phyloP scores from a whole-genome alignment of 2,888 invertebrate species.

The Leucozona laternaria region DNA sequence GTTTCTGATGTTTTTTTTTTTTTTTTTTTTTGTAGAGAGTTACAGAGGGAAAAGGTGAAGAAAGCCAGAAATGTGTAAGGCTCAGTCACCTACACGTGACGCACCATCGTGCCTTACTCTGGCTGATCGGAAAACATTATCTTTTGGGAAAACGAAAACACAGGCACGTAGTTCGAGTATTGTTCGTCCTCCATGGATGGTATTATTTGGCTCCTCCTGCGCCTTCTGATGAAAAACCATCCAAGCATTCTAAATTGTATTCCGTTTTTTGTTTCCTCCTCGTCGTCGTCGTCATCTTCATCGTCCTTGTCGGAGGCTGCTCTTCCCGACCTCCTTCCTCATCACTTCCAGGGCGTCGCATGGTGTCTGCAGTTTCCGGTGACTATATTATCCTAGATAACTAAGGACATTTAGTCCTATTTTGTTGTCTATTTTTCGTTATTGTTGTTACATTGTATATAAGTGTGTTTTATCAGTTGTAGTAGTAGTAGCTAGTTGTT shows the following conservation, averaged over 20 bases:
- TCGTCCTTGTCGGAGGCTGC: neutral
- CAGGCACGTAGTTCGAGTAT: slow-evolving; percentile 2
- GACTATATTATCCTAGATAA: slow-evolving; percentile 62
- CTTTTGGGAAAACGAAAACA: slow-evolving; percentile 26
- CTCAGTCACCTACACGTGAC: slow-evolving; percentile 1
- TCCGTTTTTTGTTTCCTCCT: slow-evolving; percentile 26
- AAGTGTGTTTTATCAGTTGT: slow-evolving; percentile 23
- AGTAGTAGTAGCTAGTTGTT: slow-evolving; percentile 5
- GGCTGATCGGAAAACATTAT: slow-evolving; percentile 31
- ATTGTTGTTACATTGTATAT: slow-evolving; percentile 32
- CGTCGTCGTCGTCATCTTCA: neutral
- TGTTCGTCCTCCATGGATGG: neutral
- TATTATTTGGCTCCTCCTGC: slow-evolving; percentile 10
- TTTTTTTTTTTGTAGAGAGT: neutral
- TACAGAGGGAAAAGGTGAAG: neutral
- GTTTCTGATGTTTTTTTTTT: neutral
- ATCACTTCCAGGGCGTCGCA: slow-evolving; percentile 17
- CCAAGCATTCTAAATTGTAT: slow-evolving; percentile 43
- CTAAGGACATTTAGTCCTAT: slow-evolving; percentile 56
- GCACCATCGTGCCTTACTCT: neutral
- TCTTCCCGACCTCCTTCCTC: slow-evolving; percentile 1
- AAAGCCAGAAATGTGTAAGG: slow-evolving; percentile 18
- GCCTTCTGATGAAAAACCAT: neutral
- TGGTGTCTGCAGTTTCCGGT: slow-evolving; percentile 47
- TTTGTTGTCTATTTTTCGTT: slow-evolving; percentile 22